Percentiles rank a stretch among this genome's conserved stretches.
Conservation (phyloP, 1,140 invertebrate species). For the Solenopsis invicta region DNA sequence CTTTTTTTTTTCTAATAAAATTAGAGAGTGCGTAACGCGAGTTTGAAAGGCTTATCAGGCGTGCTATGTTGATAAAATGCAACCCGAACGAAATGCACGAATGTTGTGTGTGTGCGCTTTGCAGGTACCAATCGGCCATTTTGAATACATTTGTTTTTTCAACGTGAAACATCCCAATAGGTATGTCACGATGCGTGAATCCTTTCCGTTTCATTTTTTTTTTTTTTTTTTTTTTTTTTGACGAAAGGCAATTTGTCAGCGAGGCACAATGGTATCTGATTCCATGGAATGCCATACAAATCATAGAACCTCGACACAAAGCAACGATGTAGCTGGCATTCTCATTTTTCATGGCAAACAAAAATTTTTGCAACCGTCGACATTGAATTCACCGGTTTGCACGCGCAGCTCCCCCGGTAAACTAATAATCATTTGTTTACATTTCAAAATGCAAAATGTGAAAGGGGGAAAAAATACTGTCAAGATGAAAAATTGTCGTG, state of each 20-base stretch:
- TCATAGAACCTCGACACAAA: constrained; percentile 50
- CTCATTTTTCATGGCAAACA: constrained; percentile 42
- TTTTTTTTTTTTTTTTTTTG: constrained; percentile 54
- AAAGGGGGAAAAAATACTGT: not conserved
- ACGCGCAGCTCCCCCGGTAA: not conserved
- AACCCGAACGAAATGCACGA: constrained; percentile 21
- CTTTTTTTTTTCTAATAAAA: not conserved
- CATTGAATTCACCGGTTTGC: constrained; percentile 17
- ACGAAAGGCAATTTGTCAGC: constrained; percentile 63
- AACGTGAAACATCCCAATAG: constrained; percentile 40
- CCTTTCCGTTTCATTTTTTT: constrained; percentile 66
- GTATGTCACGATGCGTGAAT: constrained; percentile 67
- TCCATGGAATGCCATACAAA: constrained; percentile 56
- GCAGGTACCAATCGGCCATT: constrained; percentile 32
- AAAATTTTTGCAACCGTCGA: constrained; percentile 28
- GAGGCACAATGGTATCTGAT: constrained; percentile 58
- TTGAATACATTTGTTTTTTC: constrained; percentile 49
- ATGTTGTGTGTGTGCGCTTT: not conserved
- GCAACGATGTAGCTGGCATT: constrained; percentile 23
- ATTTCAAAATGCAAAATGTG: not conserved
- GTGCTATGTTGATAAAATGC: not conserved
- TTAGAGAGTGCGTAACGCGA: not conserved
- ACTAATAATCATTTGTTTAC: constrained; percentile 45
- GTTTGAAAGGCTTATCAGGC: constrained; percentile 12
- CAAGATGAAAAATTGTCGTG: not conserved